Base-by-base conservation (phyloP, 2,113 vertebrate species). In the Montifringilla adamsi region DNA sequence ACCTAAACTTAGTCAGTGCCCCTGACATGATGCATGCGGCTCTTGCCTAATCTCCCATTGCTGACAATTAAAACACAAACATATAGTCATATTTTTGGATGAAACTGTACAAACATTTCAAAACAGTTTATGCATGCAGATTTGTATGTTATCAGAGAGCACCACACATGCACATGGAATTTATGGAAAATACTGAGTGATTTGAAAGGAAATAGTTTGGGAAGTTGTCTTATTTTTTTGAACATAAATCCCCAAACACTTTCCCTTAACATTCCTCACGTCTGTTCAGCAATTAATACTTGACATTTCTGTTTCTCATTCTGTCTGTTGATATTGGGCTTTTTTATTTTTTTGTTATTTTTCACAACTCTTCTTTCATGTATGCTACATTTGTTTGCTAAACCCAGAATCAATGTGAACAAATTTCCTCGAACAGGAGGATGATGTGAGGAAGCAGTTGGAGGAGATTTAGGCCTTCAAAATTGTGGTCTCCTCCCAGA, bases 111-210 rank as follows among this genome's bases (percentile, higher is more conserved):
- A 97, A 97, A 96, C 95, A 96, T 93, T 96, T 97, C 95, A 75
- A 89, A 96, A 96, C 90, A 96, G 95, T 96, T 96, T 97, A 95
- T 84, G 86, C 85, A 59, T 90, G 78, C 92, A 92, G 92, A 94
- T 90, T 95, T 92, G 92, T 96, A 68, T 93, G 93, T 96, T 97
- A 96, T 96, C 95, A 94, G 94, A 89, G 70, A 90, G 86, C 41
- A 63, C 90, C 95, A 96, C 90, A 96, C 93, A 96, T 13, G 77
- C 90, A 78, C 90, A 94, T 72, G 92, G 96, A 94, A 96, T 96
- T 96, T 64, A 95, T 94, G 95, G 94, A 95, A 94, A 96, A 96
- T 37, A 84, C 73, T 92, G 90, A 84, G 76, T 96, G 88, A 84
- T 94, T 92, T 95, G 83, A 94, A 95, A 93, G 92, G 93, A 96